Evolutionary conservation across 2,797 vertebrate genomes (phyloP).

Genomic region (Nyctibius grandis): DNA sequence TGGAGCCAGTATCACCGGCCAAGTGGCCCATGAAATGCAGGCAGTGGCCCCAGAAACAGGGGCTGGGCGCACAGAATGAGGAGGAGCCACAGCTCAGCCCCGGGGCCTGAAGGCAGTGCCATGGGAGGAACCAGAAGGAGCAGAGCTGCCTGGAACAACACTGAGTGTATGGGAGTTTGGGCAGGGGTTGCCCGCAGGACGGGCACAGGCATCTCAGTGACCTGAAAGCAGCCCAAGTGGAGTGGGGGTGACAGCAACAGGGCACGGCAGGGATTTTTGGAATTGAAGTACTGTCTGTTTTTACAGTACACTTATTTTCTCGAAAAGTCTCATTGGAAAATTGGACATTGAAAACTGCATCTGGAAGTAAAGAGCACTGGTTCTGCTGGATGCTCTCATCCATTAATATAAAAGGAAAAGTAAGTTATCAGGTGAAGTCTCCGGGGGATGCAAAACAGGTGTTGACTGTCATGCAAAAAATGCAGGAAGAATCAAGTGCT

Average conservation of each 20-base stretch:
- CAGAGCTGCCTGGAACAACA: neutral
- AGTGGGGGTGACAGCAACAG: neutral
- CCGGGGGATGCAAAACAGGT: neutral
- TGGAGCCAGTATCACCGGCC: neutral
- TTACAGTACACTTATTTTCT: neutral
- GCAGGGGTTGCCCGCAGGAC: too few relatives aligned
- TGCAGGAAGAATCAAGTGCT: neutral
- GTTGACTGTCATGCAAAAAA: neutral
- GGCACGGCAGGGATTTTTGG: neutral
- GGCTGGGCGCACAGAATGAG: accelerated
- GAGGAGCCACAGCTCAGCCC: neutral
- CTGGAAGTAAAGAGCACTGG: neutral
- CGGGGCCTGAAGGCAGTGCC: neutral
- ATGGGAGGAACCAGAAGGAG: neutral
- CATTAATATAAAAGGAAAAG: neutral
- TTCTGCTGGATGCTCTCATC: neutral
- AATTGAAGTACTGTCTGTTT: neutral
- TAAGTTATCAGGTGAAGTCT: neutral
- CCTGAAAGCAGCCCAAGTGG: neutral
- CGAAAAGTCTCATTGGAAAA: neutral
- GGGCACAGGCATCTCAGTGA: neutral
- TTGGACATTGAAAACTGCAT: neutral
- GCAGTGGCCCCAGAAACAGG: neutral
- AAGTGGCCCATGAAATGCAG: neutral
- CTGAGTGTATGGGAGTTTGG: neutral